phyloP scores from a whole-genome alignment of 2,888 invertebrate species.

The Nymphalis urticae region DNA sequence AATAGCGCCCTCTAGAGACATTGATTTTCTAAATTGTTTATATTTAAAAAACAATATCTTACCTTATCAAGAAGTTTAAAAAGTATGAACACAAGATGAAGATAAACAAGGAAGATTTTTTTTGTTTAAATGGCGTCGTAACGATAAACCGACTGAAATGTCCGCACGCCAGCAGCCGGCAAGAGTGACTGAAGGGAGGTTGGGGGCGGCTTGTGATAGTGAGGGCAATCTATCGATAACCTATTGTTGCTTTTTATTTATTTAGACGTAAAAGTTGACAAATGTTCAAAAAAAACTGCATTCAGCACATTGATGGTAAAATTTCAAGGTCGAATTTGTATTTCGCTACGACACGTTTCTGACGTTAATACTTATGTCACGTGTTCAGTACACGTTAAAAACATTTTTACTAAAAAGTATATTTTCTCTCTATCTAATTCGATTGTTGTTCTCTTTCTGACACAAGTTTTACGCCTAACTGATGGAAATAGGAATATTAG shows the following conservation, averaged over 20 bases:
- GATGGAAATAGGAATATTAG: no score
- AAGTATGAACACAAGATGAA: conserved; percentile 4
- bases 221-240: conserved; percentile 28
- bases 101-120: conserved; percentile 52
- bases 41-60: conserved; percentile 12
- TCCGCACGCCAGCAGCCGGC: conserved; percentile 57
- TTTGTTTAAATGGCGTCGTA: conserved; percentile 61
- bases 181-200: conserved; percentile 64
- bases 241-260: conserved; percentile 9
- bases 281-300: no score
- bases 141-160: conserved; percentile 50
- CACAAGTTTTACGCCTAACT: no score
- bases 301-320: no score
- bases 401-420: no score
- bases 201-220: conserved; percentile 50
- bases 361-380: no score
- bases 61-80: conserved; percentile 18
- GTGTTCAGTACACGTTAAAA: no score
- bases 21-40: neutral
- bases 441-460: no score
- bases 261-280: neutral
- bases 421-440: no score
- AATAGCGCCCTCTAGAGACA: neutral
- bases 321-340: no score
- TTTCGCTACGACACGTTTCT: no score